These are phyloP conservation scores for Microcebus ravelobensis DNA, from an alignment of 2,113 vertebrate species.

Conservation along the genomic window DNA sequence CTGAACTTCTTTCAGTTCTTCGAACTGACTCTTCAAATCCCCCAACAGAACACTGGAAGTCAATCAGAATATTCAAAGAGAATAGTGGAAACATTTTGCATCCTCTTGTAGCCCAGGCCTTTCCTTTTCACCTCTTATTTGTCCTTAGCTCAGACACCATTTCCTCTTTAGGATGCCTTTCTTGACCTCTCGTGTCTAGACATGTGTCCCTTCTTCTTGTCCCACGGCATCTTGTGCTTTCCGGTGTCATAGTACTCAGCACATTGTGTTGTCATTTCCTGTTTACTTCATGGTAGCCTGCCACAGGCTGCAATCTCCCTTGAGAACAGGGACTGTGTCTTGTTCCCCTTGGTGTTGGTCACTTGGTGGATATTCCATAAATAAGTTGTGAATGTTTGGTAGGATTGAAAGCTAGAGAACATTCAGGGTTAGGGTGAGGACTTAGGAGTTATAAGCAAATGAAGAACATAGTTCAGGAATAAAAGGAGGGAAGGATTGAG, in stretches of 20 bases:
- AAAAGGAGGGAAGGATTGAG: not conserved
- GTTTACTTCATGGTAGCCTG: conserved; percentile 54
- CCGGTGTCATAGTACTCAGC: not conserved
- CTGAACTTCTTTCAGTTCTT: conserved; percentile 35
- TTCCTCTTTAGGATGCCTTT: conserved; percentile 54
- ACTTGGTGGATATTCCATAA: not conserved
- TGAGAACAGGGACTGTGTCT: not conserved
- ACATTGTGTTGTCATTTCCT: conserved; percentile 61
- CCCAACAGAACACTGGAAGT: not conserved
- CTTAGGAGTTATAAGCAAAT: not conserved
- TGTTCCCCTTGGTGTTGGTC: not conserved
- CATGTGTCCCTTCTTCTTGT: not conserved
- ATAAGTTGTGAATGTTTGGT: not conserved
- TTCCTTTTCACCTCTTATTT: not conserved
- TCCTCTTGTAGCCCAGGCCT: not conserved
- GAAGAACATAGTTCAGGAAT: not conserved
- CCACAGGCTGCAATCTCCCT: not conserved
- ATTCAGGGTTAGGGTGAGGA: not conserved
- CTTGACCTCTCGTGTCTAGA: conserved; percentile 1
- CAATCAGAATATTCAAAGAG: not conserved
- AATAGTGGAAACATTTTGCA: not conserved
- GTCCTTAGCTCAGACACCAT: conserved; percentile 12
- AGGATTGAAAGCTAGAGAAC: conserved; percentile 25
- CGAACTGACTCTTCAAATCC: not conserved
- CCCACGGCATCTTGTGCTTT: not conserved